Evolutionary conservation across 2,113 vertebrate species (phyloP).

Genomic region (Menidia beryllina): DNA sequence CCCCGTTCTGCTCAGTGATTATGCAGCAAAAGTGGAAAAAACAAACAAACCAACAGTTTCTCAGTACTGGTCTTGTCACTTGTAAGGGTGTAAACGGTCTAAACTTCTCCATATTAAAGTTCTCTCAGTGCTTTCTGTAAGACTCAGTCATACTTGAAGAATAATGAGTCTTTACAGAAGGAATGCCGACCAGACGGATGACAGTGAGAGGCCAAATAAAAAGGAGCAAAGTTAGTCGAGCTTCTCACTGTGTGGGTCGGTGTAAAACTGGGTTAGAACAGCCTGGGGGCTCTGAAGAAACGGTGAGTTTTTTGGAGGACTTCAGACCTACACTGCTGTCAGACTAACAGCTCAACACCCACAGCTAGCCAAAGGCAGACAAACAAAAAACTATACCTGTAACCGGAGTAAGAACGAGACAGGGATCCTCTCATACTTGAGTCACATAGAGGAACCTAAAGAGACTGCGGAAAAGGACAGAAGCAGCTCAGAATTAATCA

Average conservation of each 20-base stretch:
- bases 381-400: constrained; percentile 18
- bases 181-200: constrained; percentile 10
- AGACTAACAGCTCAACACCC: constrained; percentile 43
- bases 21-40: neutral
- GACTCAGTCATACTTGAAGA: neutral
- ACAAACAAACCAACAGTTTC: too few species aligned
- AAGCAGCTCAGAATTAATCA: constrained; percentile 45
- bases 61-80: neutral
- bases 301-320: constrained; percentile 25
- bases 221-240: constrained; percentile 12
- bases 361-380: constrained; percentile 23
- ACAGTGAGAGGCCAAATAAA: constrained; percentile 14
- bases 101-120: too few species aligned
- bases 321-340: constrained; percentile 23
- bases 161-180: constrained; percentile 10
- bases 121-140: too few species aligned
- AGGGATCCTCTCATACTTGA: neutral
- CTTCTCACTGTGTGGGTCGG: constrained; percentile 30
- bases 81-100: neutral
- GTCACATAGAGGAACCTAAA: neutral
- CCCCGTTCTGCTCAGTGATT: too few species aligned
- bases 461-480: constrained; percentile 23
- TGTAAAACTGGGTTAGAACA: constrained; percentile 42
- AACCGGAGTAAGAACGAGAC: constrained; percentile 7
- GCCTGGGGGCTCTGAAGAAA: constrained; percentile 34